Conservation (phyloP, 2,888 invertebrate genomes). For the Lasioglossum malachurum region DNA sequence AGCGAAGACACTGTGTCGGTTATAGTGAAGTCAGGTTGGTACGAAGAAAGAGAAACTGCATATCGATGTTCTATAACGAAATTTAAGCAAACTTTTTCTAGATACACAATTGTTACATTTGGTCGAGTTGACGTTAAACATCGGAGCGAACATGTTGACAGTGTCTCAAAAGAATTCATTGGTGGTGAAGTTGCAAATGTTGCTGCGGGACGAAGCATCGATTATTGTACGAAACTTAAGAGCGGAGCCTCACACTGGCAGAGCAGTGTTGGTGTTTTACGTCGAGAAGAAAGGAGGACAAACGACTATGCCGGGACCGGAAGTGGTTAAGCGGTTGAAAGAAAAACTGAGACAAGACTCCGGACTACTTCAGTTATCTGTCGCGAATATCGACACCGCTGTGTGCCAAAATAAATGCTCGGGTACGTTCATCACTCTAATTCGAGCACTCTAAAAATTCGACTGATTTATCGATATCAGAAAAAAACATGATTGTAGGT, state of each 20-base stretch:
- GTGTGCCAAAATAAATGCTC: conserved; percentile 97
- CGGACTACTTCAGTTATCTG: conserved; percentile 90
- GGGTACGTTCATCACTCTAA: conserved; percentile 82
- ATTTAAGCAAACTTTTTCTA: conserved; percentile 50
- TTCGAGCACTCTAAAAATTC: background rate
- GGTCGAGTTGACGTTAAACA: conserved; percentile 93
- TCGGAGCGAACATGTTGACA: conserved; percentile 89
- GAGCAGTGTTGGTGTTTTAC: conserved; percentile 88
- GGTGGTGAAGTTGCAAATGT: conserved; percentile 91
- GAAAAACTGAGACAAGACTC: conserved; percentile 90
- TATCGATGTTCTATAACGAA: background rate
- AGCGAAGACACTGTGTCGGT: conserved; percentile 94
- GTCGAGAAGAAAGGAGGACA: conserved; percentile 87
- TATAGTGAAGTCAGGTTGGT: conserved; percentile 89
- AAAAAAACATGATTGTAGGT: conserved; percentile 75
- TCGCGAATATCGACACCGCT: conserved; percentile 92
- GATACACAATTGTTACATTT: conserved; percentile 91
- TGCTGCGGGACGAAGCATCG: conserved; percentile 91
- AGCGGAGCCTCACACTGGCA: conserved; percentile 85
- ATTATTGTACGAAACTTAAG: conserved; percentile 85
- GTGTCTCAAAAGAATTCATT: conserved; percentile 91
- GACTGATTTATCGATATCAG: background rate
- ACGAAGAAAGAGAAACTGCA: background rate
- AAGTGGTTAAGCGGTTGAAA: conserved; percentile 89
- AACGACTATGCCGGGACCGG: conserved; percentile 86